Conservation (phyloP, 1,140 invertebrate species). For the Armadillidium nasatum region DNA sequence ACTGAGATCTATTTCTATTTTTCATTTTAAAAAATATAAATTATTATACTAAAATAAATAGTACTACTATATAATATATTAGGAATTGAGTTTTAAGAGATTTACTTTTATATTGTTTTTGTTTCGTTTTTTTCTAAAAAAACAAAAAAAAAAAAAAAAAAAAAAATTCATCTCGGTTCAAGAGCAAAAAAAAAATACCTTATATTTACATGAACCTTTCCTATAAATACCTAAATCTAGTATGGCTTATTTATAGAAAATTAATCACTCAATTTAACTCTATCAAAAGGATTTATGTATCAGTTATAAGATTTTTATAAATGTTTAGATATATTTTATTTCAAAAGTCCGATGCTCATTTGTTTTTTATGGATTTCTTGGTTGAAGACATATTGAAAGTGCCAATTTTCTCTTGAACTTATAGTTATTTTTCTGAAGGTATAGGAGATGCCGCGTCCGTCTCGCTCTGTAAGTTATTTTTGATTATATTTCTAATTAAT, state of each 20-base stretch:
- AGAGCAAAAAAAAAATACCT: not conserved
- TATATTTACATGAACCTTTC: not conserved
- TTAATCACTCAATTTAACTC: not conserved
- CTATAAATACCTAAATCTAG: not conserved
- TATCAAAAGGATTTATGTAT: too few relatives aligned
- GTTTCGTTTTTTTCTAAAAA: too few relatives aligned
- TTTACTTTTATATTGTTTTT: too few relatives aligned
- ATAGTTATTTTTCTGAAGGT: not conserved
- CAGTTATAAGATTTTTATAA: too few relatives aligned
- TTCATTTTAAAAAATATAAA: not conserved
- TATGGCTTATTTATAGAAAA: not conserved
- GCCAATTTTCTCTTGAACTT: not conserved
- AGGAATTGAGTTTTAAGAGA: too few relatives aligned
- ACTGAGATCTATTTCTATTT: not conserved
- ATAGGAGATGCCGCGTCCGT: constrained; percentile 4
- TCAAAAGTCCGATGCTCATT: not conserved
- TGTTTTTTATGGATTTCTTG: constrained; percentile 10
- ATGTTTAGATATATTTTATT: too few relatives aligned
- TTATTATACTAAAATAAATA: too few relatives aligned
- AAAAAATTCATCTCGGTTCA: not conserved
- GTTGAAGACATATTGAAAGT: not conserved
- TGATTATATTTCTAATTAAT: too few relatives aligned
- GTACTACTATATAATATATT: too few relatives aligned
- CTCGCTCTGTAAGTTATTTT: constrained; percentile 10
- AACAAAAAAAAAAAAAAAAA: too few relatives aligned